Base-by-base conservation (phyloP, 2,113 vertebrate species). In the Strix uralensis region DNA sequence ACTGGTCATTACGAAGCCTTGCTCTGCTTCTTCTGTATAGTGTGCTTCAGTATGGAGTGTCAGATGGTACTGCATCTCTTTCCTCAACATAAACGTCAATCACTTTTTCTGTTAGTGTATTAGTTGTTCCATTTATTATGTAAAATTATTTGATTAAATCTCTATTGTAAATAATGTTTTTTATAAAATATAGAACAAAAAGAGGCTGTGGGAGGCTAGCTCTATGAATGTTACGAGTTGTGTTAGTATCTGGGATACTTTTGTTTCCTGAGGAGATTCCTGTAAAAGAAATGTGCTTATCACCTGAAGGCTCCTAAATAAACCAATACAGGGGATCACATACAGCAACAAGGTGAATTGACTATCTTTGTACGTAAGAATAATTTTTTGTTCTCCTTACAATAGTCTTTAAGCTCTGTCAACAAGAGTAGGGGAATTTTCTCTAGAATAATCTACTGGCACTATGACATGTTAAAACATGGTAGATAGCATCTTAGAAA, bases 1-100 rank as follows among this genome's bases (percentile, higher is more conserved):
- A 14, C 2, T 7, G 14, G 49, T 21, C 6, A 0, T 44, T 7
- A 17, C 0, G 5, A 30, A 65, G 65, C 22, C 16, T 1, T 44
- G 23, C 40, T 36, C 11, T 21, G 32, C 20, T 42, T 9, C 46
- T 55, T 23, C 40, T 72, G n/a, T 20, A 15, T 3, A 30, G 10
- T 4, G 17, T 3, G 7, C 58, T 44, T 23, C 80, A 49, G 6
- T 16, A 13, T 4, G 61, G 54, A 30, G 3, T 65, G 30, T 57
- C 74, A 79, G 57, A n/a, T 40, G 11, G 44, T 20, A 36, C 16
- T 18, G 0, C 67, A 52, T 11, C 74, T 87, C 42, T 18, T 57
- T 80, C 32, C 29, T 86, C 44, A 40, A 0, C 12, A n/a, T 34
- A 81, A 67, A 15, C 7, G 13, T 26, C 55, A 71, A 15, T 71